Conservation (phyloP, 2,888 invertebrate genomes). For the Eledona agricola region DNA sequence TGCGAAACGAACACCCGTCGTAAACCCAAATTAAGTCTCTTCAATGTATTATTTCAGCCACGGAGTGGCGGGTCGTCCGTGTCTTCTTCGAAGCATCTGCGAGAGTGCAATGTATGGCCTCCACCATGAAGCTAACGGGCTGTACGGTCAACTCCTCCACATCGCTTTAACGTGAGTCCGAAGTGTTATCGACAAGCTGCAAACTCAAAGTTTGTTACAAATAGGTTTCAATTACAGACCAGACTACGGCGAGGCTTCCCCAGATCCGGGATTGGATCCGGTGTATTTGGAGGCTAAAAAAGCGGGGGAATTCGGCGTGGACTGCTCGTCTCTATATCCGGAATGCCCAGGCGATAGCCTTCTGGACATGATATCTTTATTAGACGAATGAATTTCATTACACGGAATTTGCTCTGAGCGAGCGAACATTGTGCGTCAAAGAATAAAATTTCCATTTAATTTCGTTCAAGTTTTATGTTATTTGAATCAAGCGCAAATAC, state of each 20-base stretch:
- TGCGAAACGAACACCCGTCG: constrained; percentile 8
- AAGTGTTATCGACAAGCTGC: constrained; percentile 13
- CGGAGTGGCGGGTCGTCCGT: constrained; percentile 72
- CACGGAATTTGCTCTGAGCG: constrained; percentile 16
- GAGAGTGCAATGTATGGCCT: constrained; percentile 75
- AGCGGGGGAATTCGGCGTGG: constrained; percentile 71
- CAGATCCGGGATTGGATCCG: constrained; percentile 63
- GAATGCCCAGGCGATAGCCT: constrained; percentile 71
- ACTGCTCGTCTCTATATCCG: constrained; percentile 71
- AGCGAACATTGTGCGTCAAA: constrained; percentile 8
- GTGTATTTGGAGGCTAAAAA: constrained; percentile 70
- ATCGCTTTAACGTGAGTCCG: constrained; percentile 76
- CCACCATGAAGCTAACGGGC: constrained; percentile 69
- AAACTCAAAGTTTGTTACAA: constrained; percentile 26
- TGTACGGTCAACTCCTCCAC: constrained; percentile 79
- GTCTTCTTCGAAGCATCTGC: constrained; percentile 78
- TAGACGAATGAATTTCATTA: constrained; percentile 38
- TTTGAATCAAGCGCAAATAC: constrained; percentile 18
- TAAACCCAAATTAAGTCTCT: too few relatives aligned
- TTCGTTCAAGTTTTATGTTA: constrained; percentile 20
- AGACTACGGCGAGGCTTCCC: constrained; percentile 64
- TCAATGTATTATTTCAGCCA: constrained; percentile 62
- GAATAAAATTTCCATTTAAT: constrained; percentile 26
- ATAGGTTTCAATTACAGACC: constrained; percentile 63
- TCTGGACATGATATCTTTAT: constrained; percentile 67